A percentile compares a stretch with the other conserved stretches of the same genome.
These are phyloP conservation scores for Gila orcuttii DNA, from an alignment of 2,113 vertebrate genomes.

Conservation along the genomic window DNA sequence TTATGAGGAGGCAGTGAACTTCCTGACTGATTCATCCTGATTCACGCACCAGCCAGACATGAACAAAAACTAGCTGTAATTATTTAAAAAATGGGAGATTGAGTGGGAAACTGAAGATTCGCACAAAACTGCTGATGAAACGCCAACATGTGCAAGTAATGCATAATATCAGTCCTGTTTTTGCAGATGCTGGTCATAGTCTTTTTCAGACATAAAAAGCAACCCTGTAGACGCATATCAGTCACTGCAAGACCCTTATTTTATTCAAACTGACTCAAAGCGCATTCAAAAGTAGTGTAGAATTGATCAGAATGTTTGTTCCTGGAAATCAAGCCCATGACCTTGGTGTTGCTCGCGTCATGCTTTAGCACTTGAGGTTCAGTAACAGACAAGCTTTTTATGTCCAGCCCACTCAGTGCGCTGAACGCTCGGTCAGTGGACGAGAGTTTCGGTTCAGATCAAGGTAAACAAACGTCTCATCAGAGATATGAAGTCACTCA, in stretches of 20 bases:
- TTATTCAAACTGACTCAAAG: not conserved
- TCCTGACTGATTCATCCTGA: slow-evolving; percentile 50
- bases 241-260: not conserved
- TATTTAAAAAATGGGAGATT: not conserved
- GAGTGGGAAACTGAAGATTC: not conserved
- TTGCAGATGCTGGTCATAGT: not conserved
- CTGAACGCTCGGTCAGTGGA: not conserved
- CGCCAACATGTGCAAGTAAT: not conserved
- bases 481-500: not conserved
- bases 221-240: not conserved
- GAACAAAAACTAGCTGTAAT: not conserved
- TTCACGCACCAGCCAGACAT: not conserved
- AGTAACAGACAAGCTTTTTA: not conserved
- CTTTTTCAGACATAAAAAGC: not conserved
- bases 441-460: not conserved
- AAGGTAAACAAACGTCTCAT: not conserved
- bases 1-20: not conserved
- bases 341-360: not conserved
- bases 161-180: not conserved
- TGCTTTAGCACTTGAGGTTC: not conserved
- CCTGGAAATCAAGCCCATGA: not conserved
- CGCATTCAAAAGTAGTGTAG: not conserved
- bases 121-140: not conserved
- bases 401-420: not conserved
- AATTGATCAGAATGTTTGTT: not conserved